Percentiles rank a stretch among this genome's conserved stretches.
Conservation (phyloP, 2,113 vertebrate genomes). For the Setophaga kirtlandii region DNA sequence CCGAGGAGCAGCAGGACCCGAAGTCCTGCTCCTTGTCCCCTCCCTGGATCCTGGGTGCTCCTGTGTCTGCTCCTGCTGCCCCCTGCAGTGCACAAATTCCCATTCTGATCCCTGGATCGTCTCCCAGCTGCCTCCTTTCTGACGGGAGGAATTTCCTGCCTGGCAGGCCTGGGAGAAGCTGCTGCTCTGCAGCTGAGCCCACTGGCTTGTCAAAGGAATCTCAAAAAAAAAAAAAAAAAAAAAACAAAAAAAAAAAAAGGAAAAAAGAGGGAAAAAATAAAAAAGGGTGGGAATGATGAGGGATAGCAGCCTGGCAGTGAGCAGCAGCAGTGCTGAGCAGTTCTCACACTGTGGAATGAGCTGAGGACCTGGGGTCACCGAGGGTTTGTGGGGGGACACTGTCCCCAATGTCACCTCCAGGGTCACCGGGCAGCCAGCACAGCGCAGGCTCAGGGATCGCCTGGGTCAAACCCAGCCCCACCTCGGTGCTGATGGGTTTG, state of each 20-base stretch:
- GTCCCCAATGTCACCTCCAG: not conserved
- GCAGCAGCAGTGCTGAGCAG: not conserved
- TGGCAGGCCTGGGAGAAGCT: not conserved
- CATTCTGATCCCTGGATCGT: not conserved
- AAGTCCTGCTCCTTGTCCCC: not conserved
- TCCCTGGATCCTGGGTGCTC: not conserved
- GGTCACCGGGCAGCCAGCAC: not conserved
- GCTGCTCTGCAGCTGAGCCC: not conserved
- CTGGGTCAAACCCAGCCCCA: not conserved
- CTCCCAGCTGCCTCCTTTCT: not conserved
- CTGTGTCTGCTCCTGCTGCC: not conserved
- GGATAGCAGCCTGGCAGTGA: not conserved
- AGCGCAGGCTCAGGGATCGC: rapidly evolving
- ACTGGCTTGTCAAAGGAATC: not conserved
- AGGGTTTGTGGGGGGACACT: not conserved
- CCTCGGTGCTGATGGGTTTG: not conserved
- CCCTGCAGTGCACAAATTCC: not conserved
- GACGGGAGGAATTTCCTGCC: not conserved
- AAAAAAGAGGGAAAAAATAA: rapidly evolving
- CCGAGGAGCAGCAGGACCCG: too few species aligned
- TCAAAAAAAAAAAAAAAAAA: not conserved
- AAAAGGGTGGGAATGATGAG: not conserved
- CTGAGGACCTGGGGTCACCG: not conserved
- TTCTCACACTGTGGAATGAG: not conserved
- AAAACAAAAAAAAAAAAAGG: not conserved